Evolutionary conservation across 2,113 vertebrate species (phyloP).

Genomic region (Struthidea cinerea): DNA sequence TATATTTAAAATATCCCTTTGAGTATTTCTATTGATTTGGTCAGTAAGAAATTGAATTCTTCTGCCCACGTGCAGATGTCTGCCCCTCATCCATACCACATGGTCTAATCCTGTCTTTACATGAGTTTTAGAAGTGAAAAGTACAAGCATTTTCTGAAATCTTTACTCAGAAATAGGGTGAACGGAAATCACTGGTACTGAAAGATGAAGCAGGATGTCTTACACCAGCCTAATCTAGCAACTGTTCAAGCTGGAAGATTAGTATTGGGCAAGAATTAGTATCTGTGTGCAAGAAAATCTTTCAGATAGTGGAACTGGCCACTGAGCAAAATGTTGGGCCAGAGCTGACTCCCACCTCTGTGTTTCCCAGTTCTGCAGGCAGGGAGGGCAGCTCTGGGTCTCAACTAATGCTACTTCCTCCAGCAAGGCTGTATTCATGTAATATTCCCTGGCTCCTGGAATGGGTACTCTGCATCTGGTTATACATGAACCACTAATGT

Average conservation of each 20-base stretch:
- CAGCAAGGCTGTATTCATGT: background rate
- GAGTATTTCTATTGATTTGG: background rate
- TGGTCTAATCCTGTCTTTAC: background rate
- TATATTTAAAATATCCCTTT: background rate
- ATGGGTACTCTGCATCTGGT: background rate
- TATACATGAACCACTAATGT: background rate
- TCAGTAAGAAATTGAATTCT: background rate
- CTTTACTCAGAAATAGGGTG: background rate
- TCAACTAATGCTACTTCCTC: background rate
- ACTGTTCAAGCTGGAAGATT: background rate
- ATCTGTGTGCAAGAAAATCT: background rate
- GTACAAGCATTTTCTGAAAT: background rate
- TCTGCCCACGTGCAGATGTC: background rate
- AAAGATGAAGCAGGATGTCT: background rate
- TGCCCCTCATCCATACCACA: background rate
- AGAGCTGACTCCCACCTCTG: background rate
- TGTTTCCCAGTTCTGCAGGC: background rate
- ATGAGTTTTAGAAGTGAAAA: background rate
- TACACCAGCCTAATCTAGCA: background rate
- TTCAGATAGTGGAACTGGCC: background rate
- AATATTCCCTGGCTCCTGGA: background rate
- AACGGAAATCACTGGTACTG: background rate
- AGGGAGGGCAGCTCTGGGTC: background rate
- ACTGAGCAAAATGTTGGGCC: background rate
- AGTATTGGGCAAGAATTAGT: background rate